These are phyloP conservation scores for Sphaeramia orbicularis DNA, from an alignment of 2,797 vertebrate species.

Conservation along the genomic window DNA sequence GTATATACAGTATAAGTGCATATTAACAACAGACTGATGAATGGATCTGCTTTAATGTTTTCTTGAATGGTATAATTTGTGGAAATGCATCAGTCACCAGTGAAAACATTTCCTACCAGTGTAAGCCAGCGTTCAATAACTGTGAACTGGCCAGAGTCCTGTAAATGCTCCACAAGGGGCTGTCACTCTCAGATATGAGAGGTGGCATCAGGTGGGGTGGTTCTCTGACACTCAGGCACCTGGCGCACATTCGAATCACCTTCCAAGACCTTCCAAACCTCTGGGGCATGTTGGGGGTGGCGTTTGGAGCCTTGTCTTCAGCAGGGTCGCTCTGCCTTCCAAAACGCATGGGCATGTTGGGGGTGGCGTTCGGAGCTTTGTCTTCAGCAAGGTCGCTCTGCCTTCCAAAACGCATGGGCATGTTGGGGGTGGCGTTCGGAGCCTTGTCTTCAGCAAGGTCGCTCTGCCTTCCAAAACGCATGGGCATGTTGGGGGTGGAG, in stretches of 20 bases:
- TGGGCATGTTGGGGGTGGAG: slow-evolving; percentile 82
- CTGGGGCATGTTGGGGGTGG: slow-evolving; percentile 80
- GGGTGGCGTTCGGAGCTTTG: slow-evolving; percentile 47
- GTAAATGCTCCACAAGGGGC: slow-evolving; percentile 50
- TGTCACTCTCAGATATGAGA: slow-evolving; percentile 64
- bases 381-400: slow-evolving; percentile 22
- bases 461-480: slow-evolving; percentile 84
- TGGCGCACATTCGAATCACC: slow-evolving; percentile 30
- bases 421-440: slow-evolving; percentile 65
- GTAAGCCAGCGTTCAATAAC: slow-evolving; percentile 30
- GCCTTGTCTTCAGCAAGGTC: too few species aligned
- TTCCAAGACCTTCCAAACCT: slow-evolving; percentile 80
- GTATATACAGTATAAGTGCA: too few species aligned
- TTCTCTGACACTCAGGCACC: slow-evolving; percentile 41
- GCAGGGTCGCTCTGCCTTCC: slow-evolving; percentile 60
- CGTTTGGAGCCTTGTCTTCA: slow-evolving; percentile 41
- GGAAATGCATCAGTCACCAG: slow-evolving; percentile 36
- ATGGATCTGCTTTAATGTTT: too few species aligned
- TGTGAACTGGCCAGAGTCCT: slow-evolving; percentile 36
- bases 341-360: slow-evolving; percentile 81
- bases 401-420: slow-evolving; percentile 83
- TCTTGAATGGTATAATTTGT: too few species aligned
- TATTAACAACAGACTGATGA: too few species aligned
- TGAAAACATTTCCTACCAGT: slow-evolving; percentile 49
- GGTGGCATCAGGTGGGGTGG: slow-evolving; percentile 38